phyloP scores from a whole-genome alignment of 2,888 invertebrate genomes.

The Spodoptera picta region DNA sequence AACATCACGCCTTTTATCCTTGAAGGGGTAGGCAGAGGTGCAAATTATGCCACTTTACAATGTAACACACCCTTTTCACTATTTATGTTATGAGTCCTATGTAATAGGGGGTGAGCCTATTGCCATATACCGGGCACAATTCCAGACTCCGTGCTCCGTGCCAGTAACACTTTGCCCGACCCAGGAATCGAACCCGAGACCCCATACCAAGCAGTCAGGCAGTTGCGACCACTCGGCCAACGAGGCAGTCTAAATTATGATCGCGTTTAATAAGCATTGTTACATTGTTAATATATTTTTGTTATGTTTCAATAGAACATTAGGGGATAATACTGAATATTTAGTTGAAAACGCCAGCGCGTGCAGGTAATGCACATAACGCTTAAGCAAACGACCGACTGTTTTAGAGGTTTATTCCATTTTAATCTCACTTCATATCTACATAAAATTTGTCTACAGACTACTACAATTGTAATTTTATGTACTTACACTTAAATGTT shows the following conservation, averaged over 20 bases:
- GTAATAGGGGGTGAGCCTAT: no score
- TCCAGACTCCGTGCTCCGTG: no score
- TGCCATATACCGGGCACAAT: no score
- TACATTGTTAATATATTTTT: constrained; percentile 31
- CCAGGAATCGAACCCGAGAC: no score
- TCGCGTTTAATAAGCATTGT: constrained; percentile 6
- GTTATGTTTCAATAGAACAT: constrained; percentile 41
- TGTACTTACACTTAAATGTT: constrained; percentile 3
- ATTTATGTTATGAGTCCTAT: no score
- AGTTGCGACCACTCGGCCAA: no score
- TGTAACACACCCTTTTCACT: no score
- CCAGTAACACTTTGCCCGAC: no score
- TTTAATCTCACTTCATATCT: constrained; percentile 52
- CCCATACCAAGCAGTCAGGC: no score
- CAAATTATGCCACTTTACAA: no score
- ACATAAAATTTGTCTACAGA: constrained; percentile 29
- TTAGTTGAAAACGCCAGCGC: constrained; percentile 57
- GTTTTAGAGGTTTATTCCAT: constrained; percentile 69
- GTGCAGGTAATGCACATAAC: constrained; percentile 78
- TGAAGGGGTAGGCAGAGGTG: no score
- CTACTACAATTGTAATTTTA: background rate
- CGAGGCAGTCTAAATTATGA: constrained; percentile 5
- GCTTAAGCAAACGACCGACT: constrained; percentile 77
- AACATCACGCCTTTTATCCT: no score
- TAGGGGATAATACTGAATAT: constrained; percentile 53